phyloP scores from a whole-genome alignment of 2,113 vertebrate genomes.

The Axis porcinus region DNA sequence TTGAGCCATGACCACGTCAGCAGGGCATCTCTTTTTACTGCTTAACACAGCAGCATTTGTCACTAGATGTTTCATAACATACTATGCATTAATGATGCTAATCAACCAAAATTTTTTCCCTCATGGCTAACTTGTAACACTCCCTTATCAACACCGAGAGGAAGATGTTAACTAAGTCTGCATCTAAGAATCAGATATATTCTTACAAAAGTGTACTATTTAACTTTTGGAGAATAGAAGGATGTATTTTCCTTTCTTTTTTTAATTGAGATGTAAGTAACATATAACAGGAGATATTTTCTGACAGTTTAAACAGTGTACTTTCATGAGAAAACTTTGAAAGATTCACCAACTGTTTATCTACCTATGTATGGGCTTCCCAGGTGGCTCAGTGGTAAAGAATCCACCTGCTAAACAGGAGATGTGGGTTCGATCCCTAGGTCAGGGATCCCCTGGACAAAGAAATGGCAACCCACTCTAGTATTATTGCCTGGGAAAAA shows the following conservation, averaged over 20 bases:
- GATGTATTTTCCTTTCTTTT: background rate
- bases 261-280: background rate
- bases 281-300: background rate
- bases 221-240: background rate
- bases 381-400: background rate
- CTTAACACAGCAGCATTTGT: background rate
- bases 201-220: background rate
- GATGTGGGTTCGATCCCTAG: background rate
- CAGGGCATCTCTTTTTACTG: background rate
- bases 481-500: background rate
- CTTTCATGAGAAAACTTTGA: conserved; percentile 4
- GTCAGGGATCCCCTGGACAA: background rate
- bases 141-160: background rate
- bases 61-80: background rate
- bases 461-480: background rate
- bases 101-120: background rate
- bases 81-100: background rate
- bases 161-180: conserved; percentile 2
- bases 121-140: background rate
- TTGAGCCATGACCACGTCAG: background rate
- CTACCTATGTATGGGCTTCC: background rate
- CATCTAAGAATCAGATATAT: background rate
- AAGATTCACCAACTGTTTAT: background rate
- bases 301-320: background rate
- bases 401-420: background rate